A percentile compares a stretch with the other conserved stretches of the same genome.
Evolutionary conservation across 2,797 vertebrate genomes (phyloP).

Genomic region (Liparis tanakae): DNA sequence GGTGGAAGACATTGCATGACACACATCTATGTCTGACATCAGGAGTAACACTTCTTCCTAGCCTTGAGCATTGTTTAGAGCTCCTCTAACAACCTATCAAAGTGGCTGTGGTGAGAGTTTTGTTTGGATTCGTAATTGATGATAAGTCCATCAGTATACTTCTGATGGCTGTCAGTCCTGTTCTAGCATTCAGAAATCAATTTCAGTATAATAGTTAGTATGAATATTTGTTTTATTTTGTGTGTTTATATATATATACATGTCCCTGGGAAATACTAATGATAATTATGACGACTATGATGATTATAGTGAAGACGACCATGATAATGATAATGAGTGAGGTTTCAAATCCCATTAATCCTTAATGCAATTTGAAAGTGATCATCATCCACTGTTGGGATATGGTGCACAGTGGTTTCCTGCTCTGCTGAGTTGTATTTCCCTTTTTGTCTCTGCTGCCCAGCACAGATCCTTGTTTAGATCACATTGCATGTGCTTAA

Average conservation of each 20-base stretch:
- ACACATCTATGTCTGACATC: constrained; percentile 59
- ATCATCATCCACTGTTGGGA: constrained; percentile 42
- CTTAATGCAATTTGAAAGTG: constrained; percentile 36
- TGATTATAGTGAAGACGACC: neutral
- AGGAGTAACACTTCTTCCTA: constrained; percentile 44
- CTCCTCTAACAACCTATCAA: constrained; percentile 41
- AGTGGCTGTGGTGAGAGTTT: constrained; percentile 28
- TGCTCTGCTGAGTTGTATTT: constrained; percentile 45
- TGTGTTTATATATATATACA: neutral
- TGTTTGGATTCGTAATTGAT: constrained; percentile 30
- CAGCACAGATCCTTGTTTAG: constrained; percentile 22
- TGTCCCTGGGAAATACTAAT: constrained; percentile 11
- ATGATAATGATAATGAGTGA: constrained; percentile 19
- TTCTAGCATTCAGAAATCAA: constrained; percentile 8
- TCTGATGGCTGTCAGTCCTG: constrained; percentile 8
- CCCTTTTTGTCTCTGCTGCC: constrained; percentile 33
- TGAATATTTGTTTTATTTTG: constrained; percentile 15
- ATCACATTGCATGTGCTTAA: constrained; percentile 41
- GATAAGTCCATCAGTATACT: constrained; percentile 17
- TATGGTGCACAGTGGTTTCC: constrained; percentile 21
- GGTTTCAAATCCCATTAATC: constrained; percentile 28
- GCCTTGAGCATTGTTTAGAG: constrained; percentile 49
- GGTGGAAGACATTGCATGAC: constrained; percentile 46
- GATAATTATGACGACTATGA: neutral
- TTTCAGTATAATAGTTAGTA: neutral